A percentile compares a stretch with the other conserved stretches of the same genome.
These are phyloP conservation scores for Adoxophyes honmai DNA, from an alignment of 1,140 invertebrate species.

Conservation along the genomic window DNA sequence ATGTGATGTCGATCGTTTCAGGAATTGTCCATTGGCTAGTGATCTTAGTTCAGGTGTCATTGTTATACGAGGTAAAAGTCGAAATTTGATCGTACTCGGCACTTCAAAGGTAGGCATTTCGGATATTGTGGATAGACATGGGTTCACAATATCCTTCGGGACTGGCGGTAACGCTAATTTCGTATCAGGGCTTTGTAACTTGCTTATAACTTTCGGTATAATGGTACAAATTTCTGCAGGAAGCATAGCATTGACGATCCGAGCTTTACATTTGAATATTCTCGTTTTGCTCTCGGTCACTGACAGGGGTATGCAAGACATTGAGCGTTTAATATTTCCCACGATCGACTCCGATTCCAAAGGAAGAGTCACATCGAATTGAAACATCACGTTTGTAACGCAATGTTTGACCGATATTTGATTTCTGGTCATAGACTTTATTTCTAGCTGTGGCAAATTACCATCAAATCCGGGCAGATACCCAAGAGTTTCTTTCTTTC, in stretches of 20 bases:
- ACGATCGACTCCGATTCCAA: constrained; percentile 16
- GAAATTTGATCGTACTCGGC: background rate
- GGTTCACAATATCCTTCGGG: constrained; percentile 21
- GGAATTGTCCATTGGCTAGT: background rate
- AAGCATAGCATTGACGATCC: constrained; percentile 46
- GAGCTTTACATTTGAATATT: constrained; percentile 52
- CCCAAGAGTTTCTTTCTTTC: constrained; percentile 18
- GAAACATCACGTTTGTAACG: constrained; percentile 48
- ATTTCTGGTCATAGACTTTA: constrained; percentile 48
- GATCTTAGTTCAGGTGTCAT: background rate
- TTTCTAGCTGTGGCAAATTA: constrained; percentile 35
- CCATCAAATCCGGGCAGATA: constrained; percentile 51
- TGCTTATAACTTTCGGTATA: constrained; percentile 45
- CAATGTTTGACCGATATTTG: constrained; percentile 54
- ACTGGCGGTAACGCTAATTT: background rate
- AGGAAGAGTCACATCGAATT: constrained; percentile 53
- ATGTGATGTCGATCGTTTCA: background rate
- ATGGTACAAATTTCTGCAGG: constrained; percentile 59
- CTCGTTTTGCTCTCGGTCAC: constrained; percentile 37
- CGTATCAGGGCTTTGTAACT: constrained; percentile 29
- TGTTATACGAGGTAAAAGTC: background rate
- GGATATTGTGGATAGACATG: constrained; percentile 30
- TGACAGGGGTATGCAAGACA: constrained; percentile 32
- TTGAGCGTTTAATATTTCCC: constrained; percentile 24
- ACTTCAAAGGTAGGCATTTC: constrained; percentile 24